These are phyloP conservation scores for Lamellibrachia columna DNA, from an alignment of 2,888 invertebrate genomes.

Conservation along the genomic window DNA sequence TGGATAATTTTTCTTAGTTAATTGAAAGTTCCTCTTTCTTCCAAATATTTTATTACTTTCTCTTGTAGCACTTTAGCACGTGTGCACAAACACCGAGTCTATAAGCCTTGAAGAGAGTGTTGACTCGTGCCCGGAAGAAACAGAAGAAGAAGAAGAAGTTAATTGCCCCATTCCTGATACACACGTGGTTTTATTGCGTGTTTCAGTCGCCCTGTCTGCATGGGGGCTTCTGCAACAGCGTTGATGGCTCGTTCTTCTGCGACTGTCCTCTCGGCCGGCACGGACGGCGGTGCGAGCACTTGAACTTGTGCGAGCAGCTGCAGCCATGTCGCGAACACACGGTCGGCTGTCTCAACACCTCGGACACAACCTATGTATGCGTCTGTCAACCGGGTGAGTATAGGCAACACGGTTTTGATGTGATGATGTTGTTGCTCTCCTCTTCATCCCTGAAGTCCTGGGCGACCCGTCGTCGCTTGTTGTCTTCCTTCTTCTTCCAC, in stretches of 20 bases:
- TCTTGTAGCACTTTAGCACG: no score
- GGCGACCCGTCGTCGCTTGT: no score
- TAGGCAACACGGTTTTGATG: not conserved
- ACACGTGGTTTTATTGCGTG: not conserved
- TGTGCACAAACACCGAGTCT: no score
- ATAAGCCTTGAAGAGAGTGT: no score
- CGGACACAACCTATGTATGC: constrained; percentile 48
- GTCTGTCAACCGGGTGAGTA: constrained; percentile 48
- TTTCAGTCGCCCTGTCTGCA: constrained; percentile 46
- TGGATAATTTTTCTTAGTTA: no score
- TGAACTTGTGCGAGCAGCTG: constrained; percentile 36
- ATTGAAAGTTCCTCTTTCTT: no score
- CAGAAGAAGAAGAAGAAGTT: no score
- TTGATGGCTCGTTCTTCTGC: constrained; percentile 42
- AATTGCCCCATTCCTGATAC: no score
- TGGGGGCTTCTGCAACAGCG: constrained; percentile 41
- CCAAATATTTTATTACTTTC: no score
- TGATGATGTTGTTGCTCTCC: not conserved
- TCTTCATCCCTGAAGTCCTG: not conserved
- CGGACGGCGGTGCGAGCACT: constrained; percentile 40
- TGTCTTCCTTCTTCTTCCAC: no score
- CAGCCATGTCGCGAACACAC: constrained; percentile 39
- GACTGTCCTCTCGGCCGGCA: constrained; percentile 40
- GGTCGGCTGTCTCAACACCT: constrained; percentile 38
- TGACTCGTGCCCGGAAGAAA: no score